These are phyloP conservation scores for Clistopyga incitator DNA, from an alignment of 2,888 invertebrate genomes.

Conservation along the genomic window DNA sequence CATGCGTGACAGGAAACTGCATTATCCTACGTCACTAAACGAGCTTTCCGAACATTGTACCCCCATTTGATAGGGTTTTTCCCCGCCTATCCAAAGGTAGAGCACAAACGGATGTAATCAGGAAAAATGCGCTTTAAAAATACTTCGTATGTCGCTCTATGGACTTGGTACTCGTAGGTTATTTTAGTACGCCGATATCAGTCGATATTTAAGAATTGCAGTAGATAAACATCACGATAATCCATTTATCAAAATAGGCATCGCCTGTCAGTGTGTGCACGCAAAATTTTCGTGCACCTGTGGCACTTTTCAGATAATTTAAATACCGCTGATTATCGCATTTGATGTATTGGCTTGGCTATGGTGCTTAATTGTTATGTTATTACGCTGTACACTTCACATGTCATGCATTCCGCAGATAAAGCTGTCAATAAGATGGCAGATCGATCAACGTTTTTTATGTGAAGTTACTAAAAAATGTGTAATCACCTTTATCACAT, in stretches of 20 bases:
- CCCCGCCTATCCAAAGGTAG: not conserved
- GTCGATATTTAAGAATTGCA: not conserved
- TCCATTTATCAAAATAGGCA: not conserved
- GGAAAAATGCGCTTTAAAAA: not conserved
- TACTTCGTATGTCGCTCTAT: not conserved
- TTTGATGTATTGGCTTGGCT: not conserved
- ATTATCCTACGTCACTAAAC: not conserved
- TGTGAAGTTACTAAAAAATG: not conserved
- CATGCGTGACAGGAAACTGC: not conserved
- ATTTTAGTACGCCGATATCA: not conserved
- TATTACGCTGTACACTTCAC: not conserved
- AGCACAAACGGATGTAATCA: not conserved
- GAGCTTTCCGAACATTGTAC: not conserved
- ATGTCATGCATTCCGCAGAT: not conserved
- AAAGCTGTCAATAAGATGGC: not conserved
- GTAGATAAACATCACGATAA: not conserved
- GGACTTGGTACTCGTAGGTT: not conserved
- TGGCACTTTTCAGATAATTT: not conserved
- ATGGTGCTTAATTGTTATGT: not conserved
- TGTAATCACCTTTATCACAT: too few relatives aligned
- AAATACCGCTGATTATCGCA: not conserved
- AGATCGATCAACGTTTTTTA: not conserved
- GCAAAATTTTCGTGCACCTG: not conserved
- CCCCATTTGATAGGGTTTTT: not conserved
- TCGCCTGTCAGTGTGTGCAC: not conserved